These are phyloP conservation scores for Neoitamus cyanurus DNA, from an alignment of 2,888 invertebrate genomes.

Conservation along the genomic window DNA sequence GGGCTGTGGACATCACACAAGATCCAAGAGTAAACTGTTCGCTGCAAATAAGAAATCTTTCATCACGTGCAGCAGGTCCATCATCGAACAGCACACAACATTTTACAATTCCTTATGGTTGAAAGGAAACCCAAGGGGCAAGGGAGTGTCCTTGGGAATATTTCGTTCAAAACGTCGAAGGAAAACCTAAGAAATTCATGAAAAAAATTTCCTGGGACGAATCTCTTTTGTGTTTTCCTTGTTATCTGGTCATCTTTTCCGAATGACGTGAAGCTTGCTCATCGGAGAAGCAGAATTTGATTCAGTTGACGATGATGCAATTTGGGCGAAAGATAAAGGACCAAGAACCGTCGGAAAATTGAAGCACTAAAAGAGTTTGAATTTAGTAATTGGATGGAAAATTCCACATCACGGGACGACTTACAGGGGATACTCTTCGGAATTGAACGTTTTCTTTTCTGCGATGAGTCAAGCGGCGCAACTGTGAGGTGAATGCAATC, in stretches of 20 bases:
- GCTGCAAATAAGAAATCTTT: background rate
- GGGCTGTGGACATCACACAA: background rate
- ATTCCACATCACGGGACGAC: background rate
- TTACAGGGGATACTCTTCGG: background rate
- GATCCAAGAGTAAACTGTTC: background rate
- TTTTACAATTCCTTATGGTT: background rate
- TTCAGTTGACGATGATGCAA: constrained; percentile 32
- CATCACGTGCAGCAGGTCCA: background rate
- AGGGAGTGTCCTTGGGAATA: background rate
- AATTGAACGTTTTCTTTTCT: background rate
- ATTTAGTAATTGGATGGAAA: constrained; percentile 38
- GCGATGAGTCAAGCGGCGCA: background rate
- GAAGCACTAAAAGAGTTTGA: constrained; percentile 26
- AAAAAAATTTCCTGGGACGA: background rate
- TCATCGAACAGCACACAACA: background rate
- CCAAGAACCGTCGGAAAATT: constrained; percentile 2
- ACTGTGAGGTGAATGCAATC: background rate
- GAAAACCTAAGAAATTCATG: background rate
- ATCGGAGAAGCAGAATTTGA: constrained; percentile 19
- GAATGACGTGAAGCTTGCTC: constrained; percentile 24
- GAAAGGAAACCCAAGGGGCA: background rate
- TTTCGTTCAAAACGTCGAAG: background rate
- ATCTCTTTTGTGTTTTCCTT: constrained; percentile 16
- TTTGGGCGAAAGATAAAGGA: constrained; percentile 26
- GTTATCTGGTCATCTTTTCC: constrained; percentile 33